These are phyloP conservation scores for Zhengitettix transpicula DNA, from an alignment of 2,888 invertebrate genomes.

Conservation along the genomic window DNA sequence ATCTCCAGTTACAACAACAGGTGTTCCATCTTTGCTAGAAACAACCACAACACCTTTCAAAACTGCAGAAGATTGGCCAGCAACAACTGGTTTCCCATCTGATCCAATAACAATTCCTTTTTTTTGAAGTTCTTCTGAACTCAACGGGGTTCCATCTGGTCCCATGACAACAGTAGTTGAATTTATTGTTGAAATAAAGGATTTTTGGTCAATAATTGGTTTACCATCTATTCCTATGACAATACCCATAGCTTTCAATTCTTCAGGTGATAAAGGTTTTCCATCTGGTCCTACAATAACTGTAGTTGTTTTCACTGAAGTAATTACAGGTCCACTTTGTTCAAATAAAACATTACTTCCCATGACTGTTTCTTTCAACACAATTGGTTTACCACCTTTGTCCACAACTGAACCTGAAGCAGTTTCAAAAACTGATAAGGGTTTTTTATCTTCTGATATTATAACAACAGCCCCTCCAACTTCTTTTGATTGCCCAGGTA, in stretches of 20 bases:
- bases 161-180: constrained; percentile 20
- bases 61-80: background rate
- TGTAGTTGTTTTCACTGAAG: background rate
- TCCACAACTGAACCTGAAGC: background rate
- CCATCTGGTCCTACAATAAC: constrained; percentile 19
- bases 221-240: constrained; percentile 19
- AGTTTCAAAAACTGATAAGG: background rate
- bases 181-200: constrained; percentile 16
- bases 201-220: constrained; percentile 17
- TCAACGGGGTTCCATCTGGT: constrained; percentile 17
- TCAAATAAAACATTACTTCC: background rate
- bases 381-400: background rate
- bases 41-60: background rate
- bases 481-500: background rate
- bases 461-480: background rate
- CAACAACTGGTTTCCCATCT: constrained; percentile 20
- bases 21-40: background rate
- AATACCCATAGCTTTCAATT: background rate
- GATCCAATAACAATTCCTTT: constrained; percentile 20
- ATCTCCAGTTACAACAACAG: background rate
- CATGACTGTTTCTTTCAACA: background rate
- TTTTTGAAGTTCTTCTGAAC: constrained; percentile 3
- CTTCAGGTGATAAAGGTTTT: constrained; percentile 18
- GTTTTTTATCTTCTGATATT: background rate
- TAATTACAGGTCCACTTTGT: background rate